Evolutionary conservation across 1,140 invertebrate genomes (phyloP).

Genomic region (Akabosia matsudoensis): DNA sequence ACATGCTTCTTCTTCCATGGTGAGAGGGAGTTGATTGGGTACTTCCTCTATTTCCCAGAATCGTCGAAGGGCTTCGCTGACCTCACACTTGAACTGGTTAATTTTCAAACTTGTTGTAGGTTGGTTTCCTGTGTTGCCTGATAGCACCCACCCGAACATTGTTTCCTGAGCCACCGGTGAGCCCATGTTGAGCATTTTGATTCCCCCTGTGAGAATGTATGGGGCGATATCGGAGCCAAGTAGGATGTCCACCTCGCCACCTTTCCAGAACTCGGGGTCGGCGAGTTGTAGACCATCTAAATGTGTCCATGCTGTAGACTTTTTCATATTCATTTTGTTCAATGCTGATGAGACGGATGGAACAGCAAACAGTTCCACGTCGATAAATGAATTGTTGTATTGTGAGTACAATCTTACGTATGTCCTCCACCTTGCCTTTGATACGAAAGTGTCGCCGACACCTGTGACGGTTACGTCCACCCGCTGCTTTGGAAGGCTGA

Average conservation of each 20-base stretch:
- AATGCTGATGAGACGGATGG: not conserved
- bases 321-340: not conserved
- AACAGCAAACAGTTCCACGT: not conserved
- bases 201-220: not conserved
- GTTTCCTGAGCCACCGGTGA: not conserved
- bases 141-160: not conserved
- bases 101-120: constrained; percentile 46
- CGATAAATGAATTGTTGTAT: not conserved
- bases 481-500: not conserved
- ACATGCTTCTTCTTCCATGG: constrained; percentile 40
- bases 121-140: not conserved
- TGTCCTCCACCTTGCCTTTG: not conserved
- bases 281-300: constrained; percentile 38
- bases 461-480: not conserved
- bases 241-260: constrained; percentile 46
- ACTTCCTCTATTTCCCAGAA: constrained; percentile 4
- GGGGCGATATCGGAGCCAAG: constrained; percentile 44
- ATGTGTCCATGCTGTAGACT: not conserved
- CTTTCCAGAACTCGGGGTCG: constrained; percentile 48
- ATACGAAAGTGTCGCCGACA: not conserved
- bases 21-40: not conserved
- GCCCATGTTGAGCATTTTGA: not conserved
- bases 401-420: not conserved
- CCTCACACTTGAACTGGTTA: not conserved
- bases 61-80: not conserved